Conservation (phyloP, 2,888 invertebrate species). For the Osmoderma eremita region DNA sequence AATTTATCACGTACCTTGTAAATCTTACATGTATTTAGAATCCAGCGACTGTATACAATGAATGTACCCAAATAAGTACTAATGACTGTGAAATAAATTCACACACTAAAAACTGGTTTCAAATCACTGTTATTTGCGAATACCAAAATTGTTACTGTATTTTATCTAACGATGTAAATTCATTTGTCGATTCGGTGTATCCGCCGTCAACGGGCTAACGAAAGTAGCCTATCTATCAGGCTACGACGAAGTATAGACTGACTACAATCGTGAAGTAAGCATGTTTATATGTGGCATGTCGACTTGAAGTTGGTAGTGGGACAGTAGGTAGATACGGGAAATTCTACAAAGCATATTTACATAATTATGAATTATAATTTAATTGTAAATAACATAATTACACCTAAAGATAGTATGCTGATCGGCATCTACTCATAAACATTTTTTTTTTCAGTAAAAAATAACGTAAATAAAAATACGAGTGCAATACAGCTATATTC, state of each 20-base stretch:
- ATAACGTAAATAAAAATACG: too few relatives aligned
- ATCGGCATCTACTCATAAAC: too few relatives aligned
- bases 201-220: constrained; percentile 19
- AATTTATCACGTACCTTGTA: constrained; percentile 4
- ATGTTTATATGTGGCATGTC: constrained; percentile 18
- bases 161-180: constrained; percentile 1
- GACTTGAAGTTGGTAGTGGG: constrained; percentile 7
- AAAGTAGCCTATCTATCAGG: constrained; percentile 29
- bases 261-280: constrained; percentile 5
- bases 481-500: too few relatives aligned
- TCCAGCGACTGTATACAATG: background rate
- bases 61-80: background rate
- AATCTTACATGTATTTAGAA: constrained; percentile 6
- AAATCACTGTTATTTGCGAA: constrained; percentile 25
- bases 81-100: constrained; percentile 20
- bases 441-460: too few relatives aligned
- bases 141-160: constrained; percentile 7
- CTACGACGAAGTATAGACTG: constrained; percentile 3
- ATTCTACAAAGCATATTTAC: background rate
- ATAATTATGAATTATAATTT: background rate
- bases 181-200: constrained; percentile 22
- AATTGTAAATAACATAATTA: too few relatives aligned
- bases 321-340: background rate
- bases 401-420: too few relatives aligned
- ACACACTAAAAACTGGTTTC: constrained; percentile 22